Percentiles rank a stretch among this genome's conserved stretches.
Evolutionary conservation across 1,140 invertebrate species (phyloP).

Genomic region (Cherax destructor): DNA sequence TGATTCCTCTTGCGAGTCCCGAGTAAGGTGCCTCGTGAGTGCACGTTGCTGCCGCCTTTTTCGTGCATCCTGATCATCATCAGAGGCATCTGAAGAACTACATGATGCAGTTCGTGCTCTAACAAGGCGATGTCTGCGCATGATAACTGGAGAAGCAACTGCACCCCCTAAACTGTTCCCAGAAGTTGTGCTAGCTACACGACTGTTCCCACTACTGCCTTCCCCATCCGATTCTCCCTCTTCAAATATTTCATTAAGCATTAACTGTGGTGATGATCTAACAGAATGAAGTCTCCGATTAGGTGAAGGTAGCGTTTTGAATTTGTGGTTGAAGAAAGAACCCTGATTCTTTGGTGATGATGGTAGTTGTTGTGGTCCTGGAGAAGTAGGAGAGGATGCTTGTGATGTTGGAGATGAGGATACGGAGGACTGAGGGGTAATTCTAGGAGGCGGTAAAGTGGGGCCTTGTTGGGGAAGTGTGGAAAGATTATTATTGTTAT

Average conservation of each 20-base stretch:
- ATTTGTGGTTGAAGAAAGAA: slow-evolving; percentile 73
- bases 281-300: slow-evolving; percentile 77
- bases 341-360: slow-evolving; percentile 57
- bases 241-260: slow-evolving; percentile 85
- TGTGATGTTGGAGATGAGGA: slow-evolving; percentile 72
- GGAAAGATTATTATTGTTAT: slow-evolving; percentile 26
- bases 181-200: slow-evolving; percentile 10
- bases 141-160: slow-evolving; percentile 75
- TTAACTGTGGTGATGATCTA: slow-evolving; percentile 80
- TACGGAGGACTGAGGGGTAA: slow-evolving; percentile 73
- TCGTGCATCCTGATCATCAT: slow-evolving; percentile 84
- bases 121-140: slow-evolving; percentile 81
- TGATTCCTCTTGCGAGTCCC: slow-evolving; percentile 86
- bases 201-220: slow-evolving; percentile 75
- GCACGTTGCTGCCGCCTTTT: slow-evolving; percentile 87
- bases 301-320: slow-evolving; percentile 76
- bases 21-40: slow-evolving; percentile 79
- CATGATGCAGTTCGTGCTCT: slow-evolving; percentile 89
- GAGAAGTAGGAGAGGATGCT: slow-evolving; percentile 72
- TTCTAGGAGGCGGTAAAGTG: slow-evolving; percentile 72
- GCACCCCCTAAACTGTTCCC: slow-evolving; percentile 72
- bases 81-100: slow-evolving; percentile 92
- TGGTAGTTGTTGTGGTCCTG: slow-evolving; percentile 28
- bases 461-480: slow-evolving; percentile 40
- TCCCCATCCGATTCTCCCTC: slow-evolving; percentile 78